Percentiles rank a stretch among this genome's conserved stretches.
These are phyloP conservation scores for Pelosia muscerda DNA, from an alignment of 2,888 invertebrate genomes.

Conservation along the genomic window DNA sequence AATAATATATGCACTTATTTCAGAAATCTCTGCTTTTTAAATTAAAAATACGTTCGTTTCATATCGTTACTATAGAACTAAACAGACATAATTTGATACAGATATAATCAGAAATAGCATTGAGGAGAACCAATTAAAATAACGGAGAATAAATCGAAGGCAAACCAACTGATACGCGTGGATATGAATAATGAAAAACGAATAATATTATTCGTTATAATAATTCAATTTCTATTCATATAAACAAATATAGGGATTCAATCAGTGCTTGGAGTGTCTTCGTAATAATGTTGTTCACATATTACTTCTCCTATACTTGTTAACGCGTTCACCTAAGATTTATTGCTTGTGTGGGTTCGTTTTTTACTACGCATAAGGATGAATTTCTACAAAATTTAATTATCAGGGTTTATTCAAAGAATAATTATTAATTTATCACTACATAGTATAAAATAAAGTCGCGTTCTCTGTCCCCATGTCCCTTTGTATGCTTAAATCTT, in stretches of 20 bases:
- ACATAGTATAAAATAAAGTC: too few relatives aligned
- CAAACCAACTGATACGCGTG: conserved; percentile 17
- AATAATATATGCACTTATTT: too few relatives aligned
- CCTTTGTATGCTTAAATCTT: too few relatives aligned
- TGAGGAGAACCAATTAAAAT: conserved; percentile 20
- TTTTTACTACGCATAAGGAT: background rate
- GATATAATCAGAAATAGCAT: conserved; percentile 14
- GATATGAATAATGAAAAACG: background rate
- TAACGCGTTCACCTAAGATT: background rate
- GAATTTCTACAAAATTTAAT: too few relatives aligned
- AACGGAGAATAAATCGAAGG: conserved; percentile 17
- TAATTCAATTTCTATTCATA: conserved; percentile 6
- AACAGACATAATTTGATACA: too few relatives aligned
- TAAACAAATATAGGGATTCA: background rate
- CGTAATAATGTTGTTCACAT: conserved; percentile 3
- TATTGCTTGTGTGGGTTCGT: background rate
- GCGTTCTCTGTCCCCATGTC: too few relatives aligned
- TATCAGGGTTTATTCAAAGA: too few relatives aligned
- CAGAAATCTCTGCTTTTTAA: too few relatives aligned
- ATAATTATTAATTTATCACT: too few relatives aligned
- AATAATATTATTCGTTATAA: background rate
- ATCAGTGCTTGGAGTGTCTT: background rate
- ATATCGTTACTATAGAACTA: too few relatives aligned
- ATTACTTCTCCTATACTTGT: background rate
- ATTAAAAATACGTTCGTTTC: too few relatives aligned